Evolutionary conservation across 2,797 vertebrate species (phyloP), one percentile per base, ranked within the genome.

Genomic region (Alca torda): DNA sequence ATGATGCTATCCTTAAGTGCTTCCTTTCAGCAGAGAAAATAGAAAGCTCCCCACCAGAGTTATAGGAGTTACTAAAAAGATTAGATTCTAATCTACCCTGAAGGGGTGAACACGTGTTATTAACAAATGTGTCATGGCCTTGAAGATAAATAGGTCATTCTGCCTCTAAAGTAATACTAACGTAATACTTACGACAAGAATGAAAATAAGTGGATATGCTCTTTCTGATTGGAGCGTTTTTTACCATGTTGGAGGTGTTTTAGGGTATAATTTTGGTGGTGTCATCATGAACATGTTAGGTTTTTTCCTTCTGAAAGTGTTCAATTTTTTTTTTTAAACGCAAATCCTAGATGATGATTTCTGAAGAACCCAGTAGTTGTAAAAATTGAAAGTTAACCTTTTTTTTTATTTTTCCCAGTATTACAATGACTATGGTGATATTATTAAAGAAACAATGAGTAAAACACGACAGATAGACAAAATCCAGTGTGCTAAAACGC

Each of bases 371-470:
- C 6, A 28, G 18, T 72, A 60, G 18, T 76, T 81, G 8, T 13
- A 50, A 43, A 78, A 76, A 92, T 39, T 3, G 31, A 54, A 94
- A 92, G 7, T 33, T 96, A 90, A 96, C 10, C 18, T 87, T 84
- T 5, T 33, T 80, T 28, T 89, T 87, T 4, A 11, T 50, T 87
- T 91, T 77, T 84, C 88, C 48, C 94, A 99, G 99, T 99, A 99
- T 99, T 99, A 99, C 97, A 99, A 99, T 64, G 99, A 99, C 94
- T 99, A 99, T 78, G 99, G 99, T 53, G 99, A 99, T 97, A 99
- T 99, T 97, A 99, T 99, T 98, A 99, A 99, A 98, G 99, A 99
- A 98, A 99, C 99, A 0, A 99, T 99, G 99, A 99, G 99, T 98
- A 99, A 99, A 98, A 99, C 99, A 63, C 98, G 99, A 95, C 99